Evolutionary conservation across 2,888 invertebrate species (phyloP), one percentile per base, ranked within the genome.

Genomic region (Dendrolimus pini): DNA sequence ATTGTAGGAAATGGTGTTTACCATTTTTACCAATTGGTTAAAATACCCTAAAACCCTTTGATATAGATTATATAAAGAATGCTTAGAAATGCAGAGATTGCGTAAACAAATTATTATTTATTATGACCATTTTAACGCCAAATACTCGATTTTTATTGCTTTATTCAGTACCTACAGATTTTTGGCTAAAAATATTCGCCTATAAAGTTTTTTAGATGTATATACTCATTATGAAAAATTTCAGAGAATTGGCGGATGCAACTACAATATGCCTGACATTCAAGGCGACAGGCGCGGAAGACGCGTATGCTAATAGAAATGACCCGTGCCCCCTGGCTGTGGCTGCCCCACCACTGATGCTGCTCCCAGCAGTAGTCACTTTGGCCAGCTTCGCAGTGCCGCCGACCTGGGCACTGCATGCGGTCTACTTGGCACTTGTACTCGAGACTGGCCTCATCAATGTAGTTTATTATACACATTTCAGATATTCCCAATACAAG

Each of bases 231-330:
- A 47, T 47, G 10, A 47, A 10, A 12, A 47, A 47, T 47, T 56
- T 59, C 58, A 91, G 91, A 75, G 89, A 91, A 64, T 68, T 91
- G 61, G 87, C 83, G 55, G 83, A 89, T 56, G 85, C 81, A 53
- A 89, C 86, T 53, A 88, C 82, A 54, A 61, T 84, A 7, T 88
- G 86, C 72, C 75, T 86, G 68, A 85, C 82, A 61, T 91, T 89
- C 77, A 84, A 82, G 65, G 75, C 77, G 9, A 61, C 65, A 58
- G 82, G 78, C 9, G 79, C 80, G 53, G 91, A 91, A 66, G 73
- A 66, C 52, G 77, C 75, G 57, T 91, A 80, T 67, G 71, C 74
- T 52, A 74, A 79, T 12, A 82, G 89, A 18, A 71, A 64, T 13
- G 85, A 85, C 61, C 79, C 80, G 41, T 82, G 82, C 61, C 91